Evolutionary conservation across 2,797 vertebrate species (phyloP).

Genomic region (Craterocephalus amniculus): DNA sequence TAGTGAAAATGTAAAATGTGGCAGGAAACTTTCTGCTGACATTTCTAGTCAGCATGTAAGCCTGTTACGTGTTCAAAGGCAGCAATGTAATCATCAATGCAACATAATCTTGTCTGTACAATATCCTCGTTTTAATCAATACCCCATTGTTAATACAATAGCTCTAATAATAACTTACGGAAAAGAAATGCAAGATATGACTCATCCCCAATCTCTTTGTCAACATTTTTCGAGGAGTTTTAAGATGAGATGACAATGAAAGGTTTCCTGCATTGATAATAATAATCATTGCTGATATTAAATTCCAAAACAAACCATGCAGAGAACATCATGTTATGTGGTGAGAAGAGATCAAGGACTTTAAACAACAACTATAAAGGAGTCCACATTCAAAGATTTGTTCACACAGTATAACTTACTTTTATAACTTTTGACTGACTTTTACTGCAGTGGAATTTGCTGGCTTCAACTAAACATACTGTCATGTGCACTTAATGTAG

Average conservation of each 20-base stretch:
- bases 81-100: conserved; percentile 1
- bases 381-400: neutral
- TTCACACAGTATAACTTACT: neutral
- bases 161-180: neutral
- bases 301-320: neutral
- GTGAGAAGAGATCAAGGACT: neutral
- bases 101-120: conserved; percentile 12
- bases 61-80: conserved; percentile 9
- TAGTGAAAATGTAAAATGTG: conserved; percentile 7
- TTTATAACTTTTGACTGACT: neutral
- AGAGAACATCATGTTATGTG: neutral
- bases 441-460: neutral
- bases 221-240: neutral
- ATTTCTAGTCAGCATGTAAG: neutral
- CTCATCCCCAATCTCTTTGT: neutral
- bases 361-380: neutral
- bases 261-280: neutral
- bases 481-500: neutral
- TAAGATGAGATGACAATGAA: neutral
- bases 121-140: neutral
- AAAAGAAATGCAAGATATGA: neutral
- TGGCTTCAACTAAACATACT: neutral
- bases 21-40: neutral
- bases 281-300: neutral
- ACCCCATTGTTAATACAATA: neutral